Conservation (phyloP, 2,888 invertebrate genomes). For the Neocrepidodera transversa region DNA sequence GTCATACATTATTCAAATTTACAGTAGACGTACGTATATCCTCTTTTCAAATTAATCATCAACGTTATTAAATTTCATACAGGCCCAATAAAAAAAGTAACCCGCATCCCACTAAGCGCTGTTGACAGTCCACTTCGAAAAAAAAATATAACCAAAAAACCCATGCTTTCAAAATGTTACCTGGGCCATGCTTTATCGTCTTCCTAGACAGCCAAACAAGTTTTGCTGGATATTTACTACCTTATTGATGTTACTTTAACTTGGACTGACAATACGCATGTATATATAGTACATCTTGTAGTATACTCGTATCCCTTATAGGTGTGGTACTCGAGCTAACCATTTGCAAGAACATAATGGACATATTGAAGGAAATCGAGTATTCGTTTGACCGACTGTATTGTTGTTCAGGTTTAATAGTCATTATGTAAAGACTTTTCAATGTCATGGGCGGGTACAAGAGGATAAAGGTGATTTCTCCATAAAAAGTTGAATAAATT, state of each 20-base stretch:
- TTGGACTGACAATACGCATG: slow-evolving; percentile 49
- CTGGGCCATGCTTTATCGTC: slow-evolving; percentile 53
- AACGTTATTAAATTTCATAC: slow-evolving; percentile 21
- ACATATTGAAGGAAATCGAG: slow-evolving; percentile 27
- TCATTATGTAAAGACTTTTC: slow-evolving; percentile 58
- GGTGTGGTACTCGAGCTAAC: slow-evolving; percentile 50
- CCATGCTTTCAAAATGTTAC: slow-evolving; percentile 52
- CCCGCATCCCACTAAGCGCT: slow-evolving; percentile 21
- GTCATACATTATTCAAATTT: slow-evolving; percentile 20
- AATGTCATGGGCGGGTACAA: slow-evolving; percentile 52
- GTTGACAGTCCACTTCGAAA: slow-evolving; percentile 12
- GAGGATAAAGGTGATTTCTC: slow-evolving; percentile 20
- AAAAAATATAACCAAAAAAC: slow-evolving; percentile 3
- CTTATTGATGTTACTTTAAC: slow-evolving; percentile 27
- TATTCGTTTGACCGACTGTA: slow-evolving; percentile 41
- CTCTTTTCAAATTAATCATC: slow-evolving; percentile 19
- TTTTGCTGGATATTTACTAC: slow-evolving; percentile 30
- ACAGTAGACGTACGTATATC: slow-evolving; percentile 11
- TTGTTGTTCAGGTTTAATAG: slow-evolving; percentile 56
- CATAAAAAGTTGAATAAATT: slow-evolving; percentile 19
- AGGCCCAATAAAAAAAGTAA: slow-evolving; percentile 11
- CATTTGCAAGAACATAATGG: slow-evolving; percentile 34
- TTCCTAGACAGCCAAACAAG: slow-evolving; percentile 42
- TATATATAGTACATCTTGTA: slow-evolving; percentile 27
- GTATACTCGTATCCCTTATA: slow-evolving; percentile 49